These are phyloP conservation scores for Cettia cetti DNA, from an alignment of 2,113 vertebrate species.

Conservation along the genomic window DNA sequence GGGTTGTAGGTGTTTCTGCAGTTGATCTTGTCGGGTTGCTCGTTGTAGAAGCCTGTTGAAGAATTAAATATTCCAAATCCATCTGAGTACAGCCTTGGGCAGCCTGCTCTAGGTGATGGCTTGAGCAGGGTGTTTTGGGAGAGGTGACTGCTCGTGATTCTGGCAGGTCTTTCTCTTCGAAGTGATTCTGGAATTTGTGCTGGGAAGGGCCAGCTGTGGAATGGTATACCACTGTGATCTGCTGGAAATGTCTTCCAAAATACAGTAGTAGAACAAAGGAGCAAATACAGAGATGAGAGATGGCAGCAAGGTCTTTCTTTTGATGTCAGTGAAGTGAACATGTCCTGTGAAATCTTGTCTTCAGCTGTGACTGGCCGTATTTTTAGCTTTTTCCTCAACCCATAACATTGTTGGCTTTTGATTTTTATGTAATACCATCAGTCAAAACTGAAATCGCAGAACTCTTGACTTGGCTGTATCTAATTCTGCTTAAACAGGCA, in stretches of 20 bases:
- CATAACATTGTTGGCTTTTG: background rate
- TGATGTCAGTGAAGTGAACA: background rate
- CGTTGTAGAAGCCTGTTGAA: background rate
- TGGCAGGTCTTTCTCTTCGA: background rate
- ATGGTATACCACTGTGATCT: background rate
- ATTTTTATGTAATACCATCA: background rate
- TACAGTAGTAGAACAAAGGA: background rate
- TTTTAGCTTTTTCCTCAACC: background rate
- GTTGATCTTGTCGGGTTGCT: background rate
- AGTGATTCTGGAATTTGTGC: background rate
- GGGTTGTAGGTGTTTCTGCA: background rate
- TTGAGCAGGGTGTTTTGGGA: background rate
- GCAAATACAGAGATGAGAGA: background rate
- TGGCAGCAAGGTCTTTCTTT: background rate
- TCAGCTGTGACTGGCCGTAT: background rate
- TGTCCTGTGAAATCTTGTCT: background rate
- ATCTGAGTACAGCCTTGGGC: background rate
- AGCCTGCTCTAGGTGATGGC: background rate
- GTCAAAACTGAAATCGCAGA: background rate
- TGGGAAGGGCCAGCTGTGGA: fast-evolving
- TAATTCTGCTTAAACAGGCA: background rate
- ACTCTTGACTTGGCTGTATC: background rate
- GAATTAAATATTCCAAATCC: background rate
- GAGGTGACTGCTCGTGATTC: fast-evolving
- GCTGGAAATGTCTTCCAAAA: background rate